Conservation (phyloP, 1,140 invertebrate species). For the Phymastichus coffea region DNA sequence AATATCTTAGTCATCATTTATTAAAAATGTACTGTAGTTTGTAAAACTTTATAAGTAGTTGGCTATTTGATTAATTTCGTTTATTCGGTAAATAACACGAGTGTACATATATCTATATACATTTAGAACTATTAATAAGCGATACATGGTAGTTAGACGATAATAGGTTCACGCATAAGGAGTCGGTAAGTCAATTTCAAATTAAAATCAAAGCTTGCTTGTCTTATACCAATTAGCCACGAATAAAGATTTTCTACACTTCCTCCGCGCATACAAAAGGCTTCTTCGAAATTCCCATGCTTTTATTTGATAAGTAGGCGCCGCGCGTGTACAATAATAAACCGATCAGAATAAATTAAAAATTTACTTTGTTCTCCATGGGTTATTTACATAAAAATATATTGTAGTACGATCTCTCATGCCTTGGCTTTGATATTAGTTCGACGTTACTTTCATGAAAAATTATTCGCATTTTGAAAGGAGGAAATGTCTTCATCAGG, state of each 20-base stretch:
- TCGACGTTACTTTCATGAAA: constrained; percentile 10
- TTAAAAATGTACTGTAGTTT: no score
- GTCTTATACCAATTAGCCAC: constrained; percentile 4
- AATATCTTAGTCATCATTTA: no score
- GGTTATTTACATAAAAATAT: no score
- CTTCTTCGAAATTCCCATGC: background rate
- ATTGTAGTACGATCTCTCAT: background rate
- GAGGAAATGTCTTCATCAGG: background rate
- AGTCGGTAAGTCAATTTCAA: background rate
- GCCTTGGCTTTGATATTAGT: background rate
- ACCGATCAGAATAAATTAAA: no score
- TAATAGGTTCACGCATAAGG: background rate
- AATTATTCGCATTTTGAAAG: background rate
- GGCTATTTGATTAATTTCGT: no score
- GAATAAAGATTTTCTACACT: background rate
- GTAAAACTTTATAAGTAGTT: no score
- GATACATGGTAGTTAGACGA: constrained; percentile 22
- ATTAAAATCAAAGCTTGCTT: constrained; percentile 6
- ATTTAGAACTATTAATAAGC: constrained; percentile 2
- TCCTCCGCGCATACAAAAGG: background rate
- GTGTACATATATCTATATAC: no score
- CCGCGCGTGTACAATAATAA: no score
- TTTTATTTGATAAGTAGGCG: background rate
- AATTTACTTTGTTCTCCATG: no score
- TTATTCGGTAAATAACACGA: no score